phyloP scores from a whole-genome alignment of 2,888 invertebrate species.

The Auanema freiburgensis region DNA sequence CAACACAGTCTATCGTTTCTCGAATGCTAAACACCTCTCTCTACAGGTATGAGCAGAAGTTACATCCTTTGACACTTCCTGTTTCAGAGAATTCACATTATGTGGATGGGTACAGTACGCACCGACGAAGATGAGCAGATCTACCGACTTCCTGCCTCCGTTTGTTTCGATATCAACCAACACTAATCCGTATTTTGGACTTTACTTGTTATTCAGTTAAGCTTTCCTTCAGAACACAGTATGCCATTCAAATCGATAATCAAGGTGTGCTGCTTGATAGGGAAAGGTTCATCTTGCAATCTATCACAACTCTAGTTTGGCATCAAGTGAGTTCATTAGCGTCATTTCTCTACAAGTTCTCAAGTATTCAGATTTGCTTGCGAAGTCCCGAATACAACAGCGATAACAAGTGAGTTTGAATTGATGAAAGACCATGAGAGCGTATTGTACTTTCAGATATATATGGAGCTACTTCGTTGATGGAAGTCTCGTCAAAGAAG shows the following conservation, averaged over 20 bases:
- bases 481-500: conserved; percentile 8
- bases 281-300: not conserved
- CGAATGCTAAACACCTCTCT: conserved; percentile 9
- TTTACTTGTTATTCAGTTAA: too few relatives aligned
- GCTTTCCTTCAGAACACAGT: not conserved
- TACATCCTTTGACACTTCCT: not conserved
- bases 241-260: conserved; percentile 10
- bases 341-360: too few relatives aligned
- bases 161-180: conserved; percentile 8
- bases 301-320: conserved; percentile 10
- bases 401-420: conserved; percentile 1
- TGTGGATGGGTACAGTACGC: conserved; percentile 21
- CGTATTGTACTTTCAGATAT: not conserved
- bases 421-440: not conserved
- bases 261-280: conserved; percentile 13
- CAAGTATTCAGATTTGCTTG: conserved; percentile 6
- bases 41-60: conserved; percentile 7
- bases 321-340: conserved; percentile 17
- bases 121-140: conserved; percentile 1
- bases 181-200: too few relatives aligned
- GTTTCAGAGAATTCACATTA: conserved; percentile 17
- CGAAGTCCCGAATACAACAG: conserved; percentile 6
- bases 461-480: conserved; percentile 18
- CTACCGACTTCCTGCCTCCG: conserved; percentile 6
- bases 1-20: conserved; percentile 14